Evolutionary conservation across 2,797 vertebrate genomes (phyloP).

Genomic region (Acanthiza pusilla): DNA sequence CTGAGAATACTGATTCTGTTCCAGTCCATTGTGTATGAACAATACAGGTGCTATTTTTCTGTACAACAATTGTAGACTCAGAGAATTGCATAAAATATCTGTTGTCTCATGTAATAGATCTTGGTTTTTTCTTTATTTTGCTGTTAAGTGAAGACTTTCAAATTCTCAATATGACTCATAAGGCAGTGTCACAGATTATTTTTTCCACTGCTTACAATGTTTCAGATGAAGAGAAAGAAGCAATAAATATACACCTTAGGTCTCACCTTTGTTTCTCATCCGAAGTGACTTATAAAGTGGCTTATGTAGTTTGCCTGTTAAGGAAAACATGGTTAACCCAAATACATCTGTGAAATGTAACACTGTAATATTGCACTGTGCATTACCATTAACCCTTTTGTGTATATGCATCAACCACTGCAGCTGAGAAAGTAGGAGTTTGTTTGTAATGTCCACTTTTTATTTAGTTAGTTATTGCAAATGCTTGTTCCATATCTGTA

Average conservation of each 20-base stretch:
- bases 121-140: not conserved
- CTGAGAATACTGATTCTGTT: not conserved
- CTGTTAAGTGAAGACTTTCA: not conserved
- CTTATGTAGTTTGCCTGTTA: not conserved
- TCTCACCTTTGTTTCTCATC: not conserved
- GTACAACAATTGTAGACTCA: not conserved
- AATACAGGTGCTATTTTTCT: not conserved
- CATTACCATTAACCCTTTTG: not conserved
- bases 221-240: not conserved
- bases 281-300: not conserved
- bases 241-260: not conserved
- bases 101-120: not conserved
- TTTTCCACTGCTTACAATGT: not conserved
- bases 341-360: not conserved
- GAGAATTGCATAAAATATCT: not conserved
- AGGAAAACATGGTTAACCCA: not conserved
- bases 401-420: not conserved
- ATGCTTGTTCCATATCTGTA: not conserved
- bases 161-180: not conserved
- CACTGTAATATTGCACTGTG: not conserved
- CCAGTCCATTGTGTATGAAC: not conserved
- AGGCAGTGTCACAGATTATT: not conserved
- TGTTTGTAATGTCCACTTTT: not conserved
- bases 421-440: not conserved
- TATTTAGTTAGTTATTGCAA: not conserved